Base-by-base conservation (phyloP, 35 echinoderm and acorn worm species). In the Apostichopus japonicus region DNA sequence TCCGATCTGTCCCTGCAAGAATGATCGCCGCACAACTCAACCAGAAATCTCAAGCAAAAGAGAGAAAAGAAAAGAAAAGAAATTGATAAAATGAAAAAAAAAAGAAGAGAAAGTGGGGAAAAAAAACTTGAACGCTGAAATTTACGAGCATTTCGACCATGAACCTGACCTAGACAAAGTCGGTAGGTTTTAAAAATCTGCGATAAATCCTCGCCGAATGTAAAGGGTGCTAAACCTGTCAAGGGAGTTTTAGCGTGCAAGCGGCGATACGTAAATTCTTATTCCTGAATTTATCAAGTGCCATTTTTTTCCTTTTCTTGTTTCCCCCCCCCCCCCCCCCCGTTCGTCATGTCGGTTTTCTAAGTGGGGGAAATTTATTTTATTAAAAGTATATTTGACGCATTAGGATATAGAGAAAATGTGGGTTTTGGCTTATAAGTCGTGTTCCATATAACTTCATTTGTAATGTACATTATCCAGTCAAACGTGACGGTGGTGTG, bases 111-210 rank as follows among this genome's bases (percentile, higher is more conserved):
- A 84, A 84, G 54, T 54, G 78, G 16, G 23, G 24, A 79, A 57
- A 15, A 82, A 82, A 44, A 82, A 82, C 79, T 82, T 14, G 86
- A 72, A 63, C 61, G 17, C 57, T 72, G 24, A 89, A 89, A 89
- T 89, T 89, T 89, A 89, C 52, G 86, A 89, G 59, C 17, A 19
- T 67, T 51, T 72, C 86, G 86, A 89, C 86, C 86, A 52, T 89
- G 86, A 89, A 89, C 86, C 86, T 89, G 59, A 89, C 86, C 81
- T 58, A 84, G 17, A 58, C 81, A 84, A 84, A 44, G 33, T 17
- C 21, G 54, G 19, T n/a, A 55, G 81, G 57, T 84, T 84, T 84
- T 19, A 44, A 44, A 57, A 84, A 84, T 24, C 81, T 6, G 24
- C 81, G 19, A 84, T 84, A 84, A 84, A 84, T 84, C 81, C 17